These are phyloP conservation scores for Rhagonycha fulva DNA, from an alignment of 2,888 invertebrate genomes.

Conservation along the genomic window DNA sequence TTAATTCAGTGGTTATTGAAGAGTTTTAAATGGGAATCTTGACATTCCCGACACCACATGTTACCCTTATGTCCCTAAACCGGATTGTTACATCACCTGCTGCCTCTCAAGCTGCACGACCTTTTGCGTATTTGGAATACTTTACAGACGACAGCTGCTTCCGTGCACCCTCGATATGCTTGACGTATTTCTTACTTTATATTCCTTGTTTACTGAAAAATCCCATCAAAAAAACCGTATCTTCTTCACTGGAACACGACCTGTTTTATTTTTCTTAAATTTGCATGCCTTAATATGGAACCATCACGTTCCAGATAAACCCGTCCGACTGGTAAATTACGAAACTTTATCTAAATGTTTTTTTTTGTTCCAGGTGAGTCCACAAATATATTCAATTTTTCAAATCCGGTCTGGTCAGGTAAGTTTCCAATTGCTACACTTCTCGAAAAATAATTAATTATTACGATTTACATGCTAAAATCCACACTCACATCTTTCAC, in stretches of 20 bases:
- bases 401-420: not conserved
- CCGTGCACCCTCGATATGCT: constrained; percentile 39
- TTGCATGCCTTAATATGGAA: not conserved
- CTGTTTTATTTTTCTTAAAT: not conserved
- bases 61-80: constrained; percentile 42
- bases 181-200: not conserved
- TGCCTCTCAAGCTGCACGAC: constrained; percentile 40
- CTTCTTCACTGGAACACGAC: not conserved
- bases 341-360: not conserved
- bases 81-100: constrained; percentile 45
- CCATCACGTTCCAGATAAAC: not conserved
- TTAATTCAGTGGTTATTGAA: constrained; percentile 26
- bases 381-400: not conserved
- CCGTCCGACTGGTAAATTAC: not conserved
- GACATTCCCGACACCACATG: constrained; percentile 39
- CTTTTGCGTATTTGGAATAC: constrained; percentile 42
- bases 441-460: not conserved
- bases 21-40: constrained; percentile 8
- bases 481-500: not conserved
- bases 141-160: constrained; percentile 43
- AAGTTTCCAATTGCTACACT: not conserved
- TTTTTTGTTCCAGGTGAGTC: not conserved
- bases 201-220: constrained; percentile 14
- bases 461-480: not conserved
- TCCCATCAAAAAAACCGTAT: constrained; percentile 5